Evolutionary conservation across 2,888 invertebrate genomes (phyloP).

Genomic region (Heliconius ethilla): DNA sequence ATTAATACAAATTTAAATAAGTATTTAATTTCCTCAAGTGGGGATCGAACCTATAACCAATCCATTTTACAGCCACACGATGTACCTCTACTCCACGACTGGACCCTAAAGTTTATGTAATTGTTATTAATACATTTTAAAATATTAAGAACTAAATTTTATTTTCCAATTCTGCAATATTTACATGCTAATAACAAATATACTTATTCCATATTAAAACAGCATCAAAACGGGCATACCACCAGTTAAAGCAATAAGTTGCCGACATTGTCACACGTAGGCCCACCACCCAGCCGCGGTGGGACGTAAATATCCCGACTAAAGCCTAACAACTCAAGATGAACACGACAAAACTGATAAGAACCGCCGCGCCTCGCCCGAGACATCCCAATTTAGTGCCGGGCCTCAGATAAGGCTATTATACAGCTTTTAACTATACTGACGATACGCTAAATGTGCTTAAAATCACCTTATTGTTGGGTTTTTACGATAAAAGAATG

Average conservation of each 20-base stretch:
- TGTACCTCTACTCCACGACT: no score
- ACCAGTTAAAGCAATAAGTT: conserved; percentile 64
- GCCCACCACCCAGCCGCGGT: conserved; percentile 65
- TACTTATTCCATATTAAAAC: conserved; percentile 49
- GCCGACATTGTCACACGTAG: conserved; percentile 71
- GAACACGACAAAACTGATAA: conserved; percentile 81
- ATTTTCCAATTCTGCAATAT: no score
- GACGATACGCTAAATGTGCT: conserved; percentile 78
- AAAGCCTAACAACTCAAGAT: conserved; percentile 82
- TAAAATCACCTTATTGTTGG: conserved; percentile 72
- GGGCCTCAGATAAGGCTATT: conserved; percentile 79
- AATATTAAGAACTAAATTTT: no score
- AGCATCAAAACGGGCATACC: conserved; percentile 50
- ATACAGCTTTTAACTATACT: conserved; percentile 82
- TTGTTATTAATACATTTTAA: no score
- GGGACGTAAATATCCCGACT: conserved; percentile 76
- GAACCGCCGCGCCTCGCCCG: conserved; percentile 68
- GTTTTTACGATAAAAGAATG: conserved; percentile 59
- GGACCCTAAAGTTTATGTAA: no score
- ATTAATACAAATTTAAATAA: no score
- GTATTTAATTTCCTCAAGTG: no score
- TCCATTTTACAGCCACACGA: no score
- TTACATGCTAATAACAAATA: conserved; percentile 34
- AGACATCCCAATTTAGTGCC: conserved; percentile 82
- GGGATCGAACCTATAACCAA: neutral